phyloP scores from a whole-genome alignment of 2,113 vertebrate species.

The Syngnathus typhle region DNA sequence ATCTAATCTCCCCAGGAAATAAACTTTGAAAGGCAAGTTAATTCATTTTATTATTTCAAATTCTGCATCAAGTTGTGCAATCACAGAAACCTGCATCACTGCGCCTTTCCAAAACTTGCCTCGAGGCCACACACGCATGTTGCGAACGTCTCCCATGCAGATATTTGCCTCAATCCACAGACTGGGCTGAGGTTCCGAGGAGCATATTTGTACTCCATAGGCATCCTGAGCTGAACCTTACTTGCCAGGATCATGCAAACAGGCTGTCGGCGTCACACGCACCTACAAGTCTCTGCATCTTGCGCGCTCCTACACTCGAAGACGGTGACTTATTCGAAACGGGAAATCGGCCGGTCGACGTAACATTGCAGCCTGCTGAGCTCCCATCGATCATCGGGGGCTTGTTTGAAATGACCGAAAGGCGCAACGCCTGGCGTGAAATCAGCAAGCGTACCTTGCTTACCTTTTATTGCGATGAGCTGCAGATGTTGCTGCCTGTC shows the following conservation, averaged over 20 bases:
- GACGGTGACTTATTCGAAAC: conserved; percentile 14
- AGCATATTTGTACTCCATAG: conserved; percentile 16
- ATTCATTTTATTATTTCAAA: conserved; percentile 32
- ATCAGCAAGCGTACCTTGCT: conserved; percentile 55
- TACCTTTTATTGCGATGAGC: conserved; percentile 27
- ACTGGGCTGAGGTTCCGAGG: conserved; percentile 6
- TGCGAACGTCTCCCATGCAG: background rate
- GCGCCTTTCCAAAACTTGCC: conserved; percentile 16
- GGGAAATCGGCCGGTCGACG: conserved; percentile 27
- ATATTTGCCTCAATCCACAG: background rate
- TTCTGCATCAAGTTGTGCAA: conserved; percentile 25
- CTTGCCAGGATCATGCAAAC: conserved; percentile 6
- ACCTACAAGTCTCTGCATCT: conserved; percentile 20
- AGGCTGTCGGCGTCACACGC: conserved; percentile 30
- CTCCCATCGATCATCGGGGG: conserved; percentile 24
- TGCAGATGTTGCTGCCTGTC: conserved; percentile 53
- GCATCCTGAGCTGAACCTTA: conserved; percentile 15
- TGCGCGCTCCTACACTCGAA: conserved; percentile 38
- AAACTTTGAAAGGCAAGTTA: conserved; percentile 33
- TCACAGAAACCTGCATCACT: conserved; percentile 9
- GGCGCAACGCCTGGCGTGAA: conserved; percentile 46
- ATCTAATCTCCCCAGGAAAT: conserved; percentile 5
- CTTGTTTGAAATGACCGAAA: conserved; percentile 18
- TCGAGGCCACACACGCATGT: background rate
- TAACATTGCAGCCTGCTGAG: conserved; percentile 44